Conservation (phyloP, 2,113 vertebrate species). For the Neogale vison region DNA sequence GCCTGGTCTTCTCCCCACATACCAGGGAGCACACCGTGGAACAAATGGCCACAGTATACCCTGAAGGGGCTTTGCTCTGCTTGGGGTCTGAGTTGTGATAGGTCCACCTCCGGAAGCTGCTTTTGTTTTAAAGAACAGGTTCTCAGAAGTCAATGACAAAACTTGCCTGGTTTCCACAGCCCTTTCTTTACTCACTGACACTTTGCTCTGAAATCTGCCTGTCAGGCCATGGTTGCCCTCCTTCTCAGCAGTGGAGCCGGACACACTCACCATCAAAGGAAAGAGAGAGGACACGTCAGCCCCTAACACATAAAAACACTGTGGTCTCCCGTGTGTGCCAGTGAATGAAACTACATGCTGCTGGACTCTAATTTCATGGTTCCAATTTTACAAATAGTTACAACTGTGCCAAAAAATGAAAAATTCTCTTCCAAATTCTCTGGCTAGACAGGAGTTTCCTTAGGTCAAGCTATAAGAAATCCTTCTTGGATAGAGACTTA, state of each 20-base stretch:
- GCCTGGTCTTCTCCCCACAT: not conserved
- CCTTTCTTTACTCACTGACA: not conserved
- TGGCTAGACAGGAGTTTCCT: not conserved
- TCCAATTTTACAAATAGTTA: conserved; percentile 2
- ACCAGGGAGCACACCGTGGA: not conserved
- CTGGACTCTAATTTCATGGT: not conserved
- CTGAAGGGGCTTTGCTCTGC: not conserved
- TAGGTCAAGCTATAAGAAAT: not conserved
- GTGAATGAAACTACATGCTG: not conserved
- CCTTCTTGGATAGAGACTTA: not conserved
- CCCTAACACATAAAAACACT: not conserved
- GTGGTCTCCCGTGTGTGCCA: not conserved
- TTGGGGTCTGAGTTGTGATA: not conserved
- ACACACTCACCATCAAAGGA: not conserved
- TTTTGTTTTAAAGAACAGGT: not conserved
- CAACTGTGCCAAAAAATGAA: not conserved
- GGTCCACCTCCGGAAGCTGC: not conserved
- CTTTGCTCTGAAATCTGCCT: not conserved
- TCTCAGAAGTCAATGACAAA: not conserved
- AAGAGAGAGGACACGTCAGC: not conserved
- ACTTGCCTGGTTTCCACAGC: not conserved
- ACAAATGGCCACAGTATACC: not conserved
- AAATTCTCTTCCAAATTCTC: not conserved
- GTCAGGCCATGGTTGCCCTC: not conserved
- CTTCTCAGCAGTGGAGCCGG: not conserved